Evolutionary conservation across 2,888 invertebrate species (phyloP).

Genomic region (Polydesmus complanatus): DNA sequence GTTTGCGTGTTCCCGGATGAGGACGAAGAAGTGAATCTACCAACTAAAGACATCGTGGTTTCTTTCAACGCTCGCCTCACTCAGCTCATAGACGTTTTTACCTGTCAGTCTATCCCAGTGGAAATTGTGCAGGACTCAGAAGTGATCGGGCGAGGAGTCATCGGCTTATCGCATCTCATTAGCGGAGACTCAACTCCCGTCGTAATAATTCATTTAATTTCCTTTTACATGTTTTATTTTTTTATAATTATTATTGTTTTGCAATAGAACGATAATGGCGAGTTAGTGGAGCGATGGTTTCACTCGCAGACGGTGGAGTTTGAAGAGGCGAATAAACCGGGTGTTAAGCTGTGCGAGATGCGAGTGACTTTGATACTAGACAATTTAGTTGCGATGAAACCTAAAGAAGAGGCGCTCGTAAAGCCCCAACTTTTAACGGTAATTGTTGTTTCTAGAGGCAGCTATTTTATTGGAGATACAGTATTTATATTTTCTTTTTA

Average conservation of each 20-base stretch:
- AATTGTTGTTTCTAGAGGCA: too few relatives aligned
- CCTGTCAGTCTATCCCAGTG: constrained; percentile 24
- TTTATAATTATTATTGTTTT: too few relatives aligned
- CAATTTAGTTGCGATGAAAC: not conserved
- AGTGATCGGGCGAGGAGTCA: constrained; percentile 15
- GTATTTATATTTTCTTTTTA: too few relatives aligned
- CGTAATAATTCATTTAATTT: too few relatives aligned
- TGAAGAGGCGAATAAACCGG: not conserved
- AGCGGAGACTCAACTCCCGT: not conserved
- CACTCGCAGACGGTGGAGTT: not conserved
- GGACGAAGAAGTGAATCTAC: constrained; percentile 31
- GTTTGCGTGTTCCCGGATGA: constrained; percentile 30
- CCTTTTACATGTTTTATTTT: too few relatives aligned
- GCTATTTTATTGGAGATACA: too few relatives aligned
- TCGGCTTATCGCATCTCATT: not conserved
- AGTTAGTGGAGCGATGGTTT: not conserved
- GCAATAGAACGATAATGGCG: not conserved
- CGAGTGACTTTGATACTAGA: not conserved
- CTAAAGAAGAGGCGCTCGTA: too few relatives aligned
- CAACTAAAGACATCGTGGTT: constrained; percentile 34
- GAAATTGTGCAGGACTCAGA: too few relatives aligned
- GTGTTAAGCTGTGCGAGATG: not conserved
- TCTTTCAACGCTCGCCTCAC: constrained; percentile 32
- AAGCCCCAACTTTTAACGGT: too few relatives aligned
- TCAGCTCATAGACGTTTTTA: constrained; percentile 31